A percentile compares a stretch with the other conserved stretches of the same genome.
Conservation (phyloP, 2,888 invertebrate species). For the Drosophila kuntzei region DNA sequence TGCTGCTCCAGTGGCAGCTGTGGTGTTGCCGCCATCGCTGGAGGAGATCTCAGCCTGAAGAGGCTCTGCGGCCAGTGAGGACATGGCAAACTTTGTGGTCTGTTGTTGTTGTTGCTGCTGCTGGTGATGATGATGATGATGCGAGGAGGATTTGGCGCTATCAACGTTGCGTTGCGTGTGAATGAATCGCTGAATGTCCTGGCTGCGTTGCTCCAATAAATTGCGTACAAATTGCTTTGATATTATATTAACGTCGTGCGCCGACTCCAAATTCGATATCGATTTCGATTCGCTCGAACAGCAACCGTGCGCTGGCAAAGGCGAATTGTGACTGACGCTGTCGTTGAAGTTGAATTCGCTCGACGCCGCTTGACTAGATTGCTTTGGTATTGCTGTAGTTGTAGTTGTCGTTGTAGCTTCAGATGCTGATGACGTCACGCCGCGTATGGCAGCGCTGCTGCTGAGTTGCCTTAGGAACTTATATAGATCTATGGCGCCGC, state of each 20-base stretch:
- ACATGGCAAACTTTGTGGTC: constrained; percentile 80
- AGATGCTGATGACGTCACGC: constrained; percentile 61
- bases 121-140: constrained; percentile 44
- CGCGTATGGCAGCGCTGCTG: constrained; percentile 28
- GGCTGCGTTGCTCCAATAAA: constrained; percentile 61
- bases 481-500: constrained; percentile 62
- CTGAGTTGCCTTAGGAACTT: constrained; percentile 64
- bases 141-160: constrained; percentile 50
- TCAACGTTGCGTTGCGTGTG: constrained; percentile 64
- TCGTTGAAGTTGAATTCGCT: constrained; percentile 63
- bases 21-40: constrained; percentile 26
- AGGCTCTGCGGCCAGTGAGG: constrained; percentile 82
- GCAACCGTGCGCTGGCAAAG: constrained; percentile 74
- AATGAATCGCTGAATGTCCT: constrained; percentile 74
- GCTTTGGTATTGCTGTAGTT: constrained; percentile 49
- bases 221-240: constrained; percentile 49
- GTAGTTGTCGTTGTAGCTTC: constrained; percentile 44
- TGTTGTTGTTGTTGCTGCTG: constrained; percentile 66
- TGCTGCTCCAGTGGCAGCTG: constrained; percentile 36
- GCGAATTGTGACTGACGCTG: constrained; percentile 73
- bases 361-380: constrained; percentile 70
- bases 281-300: constrained; percentile 39
- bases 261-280: constrained; percentile 40
- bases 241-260: constrained; percentile 34
- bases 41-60: constrained; percentile 62